A percentile compares a stretch with the other conserved stretches of the same genome.
These are phyloP conservation scores for Aldabrachelys gigantea DNA, from an alignment of 2,113 vertebrate genomes.

Conservation along the genomic window DNA sequence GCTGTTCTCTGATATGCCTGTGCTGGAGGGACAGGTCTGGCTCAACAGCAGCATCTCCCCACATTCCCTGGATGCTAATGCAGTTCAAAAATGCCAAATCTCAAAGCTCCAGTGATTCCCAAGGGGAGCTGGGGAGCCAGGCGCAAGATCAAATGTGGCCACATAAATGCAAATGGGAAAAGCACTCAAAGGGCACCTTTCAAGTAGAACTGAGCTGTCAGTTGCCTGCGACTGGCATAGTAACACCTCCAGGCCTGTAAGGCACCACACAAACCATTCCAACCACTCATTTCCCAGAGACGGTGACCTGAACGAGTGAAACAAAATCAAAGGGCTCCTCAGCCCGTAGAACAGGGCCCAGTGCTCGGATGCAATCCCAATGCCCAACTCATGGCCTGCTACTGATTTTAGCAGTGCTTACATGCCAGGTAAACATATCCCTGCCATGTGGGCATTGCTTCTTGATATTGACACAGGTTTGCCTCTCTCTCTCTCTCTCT, in stretches of 20 bases:
- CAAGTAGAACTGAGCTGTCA: background rate
- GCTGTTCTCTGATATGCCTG: background rate
- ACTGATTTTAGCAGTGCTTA: background rate
- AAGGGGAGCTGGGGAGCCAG: background rate
- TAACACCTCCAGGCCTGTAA: background rate
- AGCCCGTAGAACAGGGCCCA: background rate
- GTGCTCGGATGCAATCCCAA: background rate
- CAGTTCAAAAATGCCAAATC: background rate
- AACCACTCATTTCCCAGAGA: background rate
- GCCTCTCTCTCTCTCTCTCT: background rate
- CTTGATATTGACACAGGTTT: background rate
- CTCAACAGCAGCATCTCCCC: background rate
- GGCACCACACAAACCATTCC: background rate
- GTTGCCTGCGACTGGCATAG: background rate
- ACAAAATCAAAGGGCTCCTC: background rate
- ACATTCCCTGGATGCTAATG: background rate
- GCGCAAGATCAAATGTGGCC: background rate
- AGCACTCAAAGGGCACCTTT: background rate
- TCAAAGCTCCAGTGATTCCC: background rate
- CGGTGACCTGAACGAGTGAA: background rate
- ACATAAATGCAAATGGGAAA: background rate
- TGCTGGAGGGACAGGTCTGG: background rate
- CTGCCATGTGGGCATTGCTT: background rate
- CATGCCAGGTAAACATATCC: background rate
- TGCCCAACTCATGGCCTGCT: background rate